Base-by-base conservation (phyloP, 2,113 vertebrate genomes). In the Numenius arquata region DNA sequence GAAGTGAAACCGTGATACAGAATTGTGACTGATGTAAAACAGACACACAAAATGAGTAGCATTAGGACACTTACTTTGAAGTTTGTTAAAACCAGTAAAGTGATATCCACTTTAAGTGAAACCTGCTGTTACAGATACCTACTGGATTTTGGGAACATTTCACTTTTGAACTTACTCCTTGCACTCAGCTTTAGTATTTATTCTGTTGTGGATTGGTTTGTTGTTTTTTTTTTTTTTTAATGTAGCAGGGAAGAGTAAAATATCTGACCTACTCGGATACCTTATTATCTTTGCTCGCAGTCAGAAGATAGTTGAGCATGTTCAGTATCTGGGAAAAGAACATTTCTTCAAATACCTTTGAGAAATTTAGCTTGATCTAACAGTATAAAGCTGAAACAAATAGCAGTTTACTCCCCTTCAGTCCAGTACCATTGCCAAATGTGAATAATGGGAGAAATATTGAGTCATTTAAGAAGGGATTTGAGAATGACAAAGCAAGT, bases 81-180 rank as follows among this genome's bases (percentile, higher is more conserved):
- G 99, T 99, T 97, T 86, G 98, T 98, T 98, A 98, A 98, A 98
- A 98, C 98, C 98, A 98, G 99, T 98, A 99, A 99, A 99, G 98
- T 98, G 99, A 99, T 99, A 99, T 98, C 99, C 98, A 98, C 97
- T 98, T 97, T 99, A 99, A 99, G 98, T 99, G 98, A 98, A 98
- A 98, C 98, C 99, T 99, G 98, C 99, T 99, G 99, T 99, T 99
- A 98, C 98, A 98, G 98, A 98, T 98, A 98, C 97, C 98, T 98
- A 97, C 97, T 95, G 95, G 96, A 97, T 96, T 94, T 95, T 76
- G 92, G 95, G 94, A 97, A 94, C 96, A 59, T 90, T 97, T 96
- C 87, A 97, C 94, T 97, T 97, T 79, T 96, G 92, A 90, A 97
- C 96, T 95, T 91, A 73, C 32, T 97, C 92, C 88, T 98, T 97